Base-by-base conservation (phyloP, 2,888 invertebrate genomes). In the Caenorhabditis macrosperma region DNA sequence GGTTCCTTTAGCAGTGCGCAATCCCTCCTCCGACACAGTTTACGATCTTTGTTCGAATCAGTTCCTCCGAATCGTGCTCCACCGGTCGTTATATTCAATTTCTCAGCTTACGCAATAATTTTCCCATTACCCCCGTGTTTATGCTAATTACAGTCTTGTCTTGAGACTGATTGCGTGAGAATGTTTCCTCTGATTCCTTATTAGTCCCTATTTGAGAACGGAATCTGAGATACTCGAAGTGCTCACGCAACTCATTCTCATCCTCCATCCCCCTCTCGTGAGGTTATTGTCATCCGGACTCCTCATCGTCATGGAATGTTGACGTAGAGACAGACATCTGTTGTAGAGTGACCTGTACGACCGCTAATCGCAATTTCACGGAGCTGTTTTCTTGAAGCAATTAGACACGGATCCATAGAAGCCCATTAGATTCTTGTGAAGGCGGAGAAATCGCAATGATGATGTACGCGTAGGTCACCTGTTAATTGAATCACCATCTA, bases 371-470 rank as follows among this genome's bases (percentile, higher is more conserved):
- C 4, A 61, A 63, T 71, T 61, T 71, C 71, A 71, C 26, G 28
- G 61, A 71, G 71, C 71, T 71, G 71, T 71, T 71, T 71, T 71
- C 50, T 50, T 35, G 52, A 6, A 10, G 60, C 60, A 69, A 69
- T 69, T 71, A 71, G 33, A 10, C n/a, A 38, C 20, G 17, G 41
- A 17, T 28, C 10, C n/a, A n/a, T n/a, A n/a, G n/a, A n/a, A 41
- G 35, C 35, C 33, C 38, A 24, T 28, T 17, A 26, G 12, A 26
- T 48, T 22, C 9, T 20, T 48, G n/a, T n/a, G 54, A 20, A 17
- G n/a, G 20, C 6, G 5, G 52, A 38, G 22, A 17, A 52, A 54
- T 60, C 17, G n/a, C 46, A 63, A 26, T 52, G n/a, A n/a, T 24
- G 33, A 30, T 46, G 52, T 3, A 17, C 33, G n/a, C 12, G 60